Percentiles rank a stretch among this genome's conserved stretches.
Evolutionary conservation across 1,140 invertebrate species (phyloP).

Genomic region (Pygmarrhopalites habei): DNA sequence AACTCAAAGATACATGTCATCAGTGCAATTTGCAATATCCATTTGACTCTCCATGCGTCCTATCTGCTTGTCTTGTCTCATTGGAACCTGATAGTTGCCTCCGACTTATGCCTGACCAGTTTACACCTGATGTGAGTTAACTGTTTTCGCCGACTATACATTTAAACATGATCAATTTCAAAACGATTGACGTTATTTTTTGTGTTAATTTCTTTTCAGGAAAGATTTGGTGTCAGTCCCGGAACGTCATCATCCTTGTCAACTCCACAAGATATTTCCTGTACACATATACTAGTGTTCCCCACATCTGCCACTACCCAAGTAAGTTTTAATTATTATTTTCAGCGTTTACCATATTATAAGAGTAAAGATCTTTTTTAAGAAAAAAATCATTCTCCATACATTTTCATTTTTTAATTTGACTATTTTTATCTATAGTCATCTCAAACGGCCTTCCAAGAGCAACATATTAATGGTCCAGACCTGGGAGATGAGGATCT

Average conservation of each 20-base stretch:
- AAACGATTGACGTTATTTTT: no score
- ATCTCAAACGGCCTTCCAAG: constrained; percentile 75
- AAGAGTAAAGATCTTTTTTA: not conserved
- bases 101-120: constrained; percentile 88
- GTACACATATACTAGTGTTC: constrained; percentile 97
- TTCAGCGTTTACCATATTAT: not conserved
- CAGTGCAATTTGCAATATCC: constrained; percentile 78
- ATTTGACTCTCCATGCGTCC: constrained; percentile 72
- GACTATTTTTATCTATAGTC: constrained; percentile 52
- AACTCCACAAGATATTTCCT: constrained; percentile 87
- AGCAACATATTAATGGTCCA: constrained; percentile 66
- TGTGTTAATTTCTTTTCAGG: no score
- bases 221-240: constrained; percentile 75
- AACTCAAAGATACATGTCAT: constrained; percentile 81
- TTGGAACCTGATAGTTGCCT: constrained; percentile 90
- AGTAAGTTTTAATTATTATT: not conserved
- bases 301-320: constrained; percentile 94
- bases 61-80: constrained; percentile 94
- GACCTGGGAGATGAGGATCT: constrained; percentile 68
- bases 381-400: constrained; percentile 14
- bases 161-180: no score
- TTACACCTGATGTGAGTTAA: constrained; percentile 86
- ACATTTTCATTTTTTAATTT: constrained; percentile 8
- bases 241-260: constrained; percentile 65
- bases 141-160: no score